Evolutionary conservation across 2,888 invertebrate genomes (phyloP), one percentile per base, ranked within the genome.

Genomic region (Epistrophe grossulariae): DNA sequence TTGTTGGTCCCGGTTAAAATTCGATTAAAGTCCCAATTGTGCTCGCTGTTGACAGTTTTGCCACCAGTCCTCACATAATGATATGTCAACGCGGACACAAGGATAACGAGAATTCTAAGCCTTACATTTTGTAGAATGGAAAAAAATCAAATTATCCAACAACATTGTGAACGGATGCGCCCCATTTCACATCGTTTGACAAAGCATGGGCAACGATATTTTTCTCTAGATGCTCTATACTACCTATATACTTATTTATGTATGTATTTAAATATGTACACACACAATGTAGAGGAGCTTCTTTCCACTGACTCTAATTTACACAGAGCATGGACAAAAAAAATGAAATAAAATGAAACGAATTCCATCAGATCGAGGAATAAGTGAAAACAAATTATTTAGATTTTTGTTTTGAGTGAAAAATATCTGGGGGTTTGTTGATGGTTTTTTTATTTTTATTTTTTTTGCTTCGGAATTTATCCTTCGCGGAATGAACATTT

Each of bases 81-180:
- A 76, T 66, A 83, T 87, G 87, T 83, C 87, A 87, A 66, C 79
- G 76, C 83, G 83, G 87, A 87, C 87, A 79, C 70, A 71, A 57
- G 82, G 70, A 81, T 78, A 81, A 85, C 70, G 64, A 52, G 82
- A 74, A 81, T 78, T 78, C 74, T 82, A 78, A 78, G 73, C 77
- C 66, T 62, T 78, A 72, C 66, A 60, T 52, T 59, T 57, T 45
- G 68, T 6, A 35, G 31, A 60, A 38, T 31, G 70, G 28, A 66
- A 62, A 48, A 40, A 78, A 82, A 82, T 87, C 79, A 87, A 82
- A 87, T 87, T 82, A 87, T 83, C 74, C 74, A 57, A 59, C 77
- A 64, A 71, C 85, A 82, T 78, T 78, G 78, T 78, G 82, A 74
- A 81, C 85, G 82, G 81, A 82, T 82, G 82, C 78, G 78, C 85